phyloP scores from a whole-genome alignment of 2,797 vertebrate genomes.

The Spinibarbus caldwelli region DNA sequence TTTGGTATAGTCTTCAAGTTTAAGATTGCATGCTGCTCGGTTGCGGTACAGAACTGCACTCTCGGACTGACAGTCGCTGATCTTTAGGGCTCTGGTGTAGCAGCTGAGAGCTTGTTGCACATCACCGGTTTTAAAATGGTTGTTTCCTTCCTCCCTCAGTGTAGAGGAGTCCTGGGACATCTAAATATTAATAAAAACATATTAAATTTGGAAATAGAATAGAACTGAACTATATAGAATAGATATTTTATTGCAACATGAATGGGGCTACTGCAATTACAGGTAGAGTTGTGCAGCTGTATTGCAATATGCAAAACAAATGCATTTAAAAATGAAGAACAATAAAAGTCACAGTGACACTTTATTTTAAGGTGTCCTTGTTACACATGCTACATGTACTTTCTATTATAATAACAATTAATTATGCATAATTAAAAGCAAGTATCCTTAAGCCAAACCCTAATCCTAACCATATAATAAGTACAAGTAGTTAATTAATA shows the following conservation, averaged over 20 bases:
- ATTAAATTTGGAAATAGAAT: neutral
- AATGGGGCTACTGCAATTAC: neutral
- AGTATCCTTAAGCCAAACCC: neutral
- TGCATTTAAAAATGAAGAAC: neutral
- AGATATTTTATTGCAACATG: neutral
- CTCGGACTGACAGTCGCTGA: conserved; percentile 73
- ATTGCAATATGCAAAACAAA: neutral
- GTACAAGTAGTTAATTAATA: neutral
- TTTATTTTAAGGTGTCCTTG: neutral
- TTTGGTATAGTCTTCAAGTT: conserved; percentile 85
- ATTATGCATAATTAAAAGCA: neutral
- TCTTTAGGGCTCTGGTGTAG: conserved; percentile 86
- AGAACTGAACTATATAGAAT: neutral
- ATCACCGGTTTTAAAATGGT: conserved; percentile 88
- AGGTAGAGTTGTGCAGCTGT: too few species aligned
- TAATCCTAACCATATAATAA: neutral
- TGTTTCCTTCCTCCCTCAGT: conserved; percentile 88
- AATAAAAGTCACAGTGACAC: neutral
- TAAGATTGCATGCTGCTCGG: conserved; percentile 90
- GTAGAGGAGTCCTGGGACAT: conserved; percentile 72
- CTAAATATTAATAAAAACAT: conserved; percentile 34
- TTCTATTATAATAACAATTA: neutral
- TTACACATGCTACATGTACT: neutral
- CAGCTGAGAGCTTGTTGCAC: conserved; percentile 81
- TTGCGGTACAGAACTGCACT: conserved; percentile 87